Conservation (phyloP, 2,113 vertebrate genomes). For the Ramphastos sulfuratus region DNA sequence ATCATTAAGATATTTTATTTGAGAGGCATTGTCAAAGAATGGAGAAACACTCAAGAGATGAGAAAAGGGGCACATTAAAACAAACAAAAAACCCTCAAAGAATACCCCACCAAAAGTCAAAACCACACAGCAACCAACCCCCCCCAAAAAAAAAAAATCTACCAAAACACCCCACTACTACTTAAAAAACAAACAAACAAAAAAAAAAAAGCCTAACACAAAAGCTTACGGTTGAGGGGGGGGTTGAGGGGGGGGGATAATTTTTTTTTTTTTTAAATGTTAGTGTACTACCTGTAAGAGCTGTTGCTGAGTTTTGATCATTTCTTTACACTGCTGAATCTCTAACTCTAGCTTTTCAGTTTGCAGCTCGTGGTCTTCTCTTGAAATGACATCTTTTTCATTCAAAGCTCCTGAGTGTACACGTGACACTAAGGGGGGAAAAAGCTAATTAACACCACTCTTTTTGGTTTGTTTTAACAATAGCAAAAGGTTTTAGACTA, state of each 20-base stretch:
- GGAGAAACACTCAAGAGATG: background rate
- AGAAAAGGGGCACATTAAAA: background rate
- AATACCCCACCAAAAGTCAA: too few species aligned
- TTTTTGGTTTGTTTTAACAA: too few species aligned
- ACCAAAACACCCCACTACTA: too few species aligned
- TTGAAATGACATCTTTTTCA: slow-evolving; percentile 83
- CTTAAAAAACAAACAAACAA: too few species aligned
- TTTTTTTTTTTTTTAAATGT: too few species aligned
- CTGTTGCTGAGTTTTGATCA: slow-evolving; percentile 93
- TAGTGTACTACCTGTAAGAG: slow-evolving; percentile 85
- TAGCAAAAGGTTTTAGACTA: background rate
- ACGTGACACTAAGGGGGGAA: slow-evolving; percentile 77
- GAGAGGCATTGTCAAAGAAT: background rate
- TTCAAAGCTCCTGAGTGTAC: slow-evolving; percentile 76
- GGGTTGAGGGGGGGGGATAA: too few species aligned
- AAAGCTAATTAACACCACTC: background rate
- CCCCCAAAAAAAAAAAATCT: too few species aligned
- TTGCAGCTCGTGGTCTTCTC: slow-evolving; percentile 88
- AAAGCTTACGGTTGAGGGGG: background rate
- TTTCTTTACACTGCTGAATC: slow-evolving; percentile 95
- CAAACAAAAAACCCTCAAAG: background rate
- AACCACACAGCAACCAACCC: too few species aligned
- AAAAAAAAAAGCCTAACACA: too few species aligned
- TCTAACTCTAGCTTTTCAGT: slow-evolving; percentile 87
- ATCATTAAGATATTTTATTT: background rate